phyloP scores from a whole-genome alignment of 2,888 invertebrate genomes.

The Drosophila lacicola region DNA sequence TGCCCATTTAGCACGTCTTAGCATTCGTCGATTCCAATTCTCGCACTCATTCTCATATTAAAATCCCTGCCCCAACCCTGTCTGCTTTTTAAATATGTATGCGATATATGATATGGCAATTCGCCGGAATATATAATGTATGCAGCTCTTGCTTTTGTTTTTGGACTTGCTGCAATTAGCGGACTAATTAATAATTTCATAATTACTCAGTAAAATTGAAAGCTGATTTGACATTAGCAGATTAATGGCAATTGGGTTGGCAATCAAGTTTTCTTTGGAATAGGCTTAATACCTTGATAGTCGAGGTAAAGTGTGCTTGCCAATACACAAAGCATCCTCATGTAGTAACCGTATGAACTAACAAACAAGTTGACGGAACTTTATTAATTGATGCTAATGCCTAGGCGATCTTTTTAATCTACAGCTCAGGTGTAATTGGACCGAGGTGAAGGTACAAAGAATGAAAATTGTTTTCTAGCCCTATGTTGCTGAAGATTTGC shows the following conservation, averaged over 20 bases:
- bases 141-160: neutral
- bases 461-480: too few species aligned
- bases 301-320: neutral
- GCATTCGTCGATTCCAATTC: conserved; percentile 44
- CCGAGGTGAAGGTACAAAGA: too few species aligned
- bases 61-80: neutral
- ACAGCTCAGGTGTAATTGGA: too few species aligned
- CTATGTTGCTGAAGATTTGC: too few species aligned
- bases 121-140: conserved; percentile 5
- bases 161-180: conserved; percentile 3
- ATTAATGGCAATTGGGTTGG: neutral
- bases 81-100: conserved; percentile 53
- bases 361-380: too few species aligned
- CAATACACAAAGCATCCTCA: too few species aligned
- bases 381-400: neutral
- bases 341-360: too few species aligned
- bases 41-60: conserved; percentile 1
- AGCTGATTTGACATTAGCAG: conserved; percentile 2
- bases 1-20: conserved; percentile 70
- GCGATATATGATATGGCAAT: conserved; percentile 51
- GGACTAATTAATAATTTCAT: conserved; percentile 29
- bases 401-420: too few species aligned
- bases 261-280: neutral
- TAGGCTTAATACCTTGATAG: neutral
- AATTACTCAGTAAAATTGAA: conserved; percentile 43